Evolutionary conservation across 2,888 invertebrate species (phyloP).

Genomic region (Keiferia lycopersicella): DNA sequence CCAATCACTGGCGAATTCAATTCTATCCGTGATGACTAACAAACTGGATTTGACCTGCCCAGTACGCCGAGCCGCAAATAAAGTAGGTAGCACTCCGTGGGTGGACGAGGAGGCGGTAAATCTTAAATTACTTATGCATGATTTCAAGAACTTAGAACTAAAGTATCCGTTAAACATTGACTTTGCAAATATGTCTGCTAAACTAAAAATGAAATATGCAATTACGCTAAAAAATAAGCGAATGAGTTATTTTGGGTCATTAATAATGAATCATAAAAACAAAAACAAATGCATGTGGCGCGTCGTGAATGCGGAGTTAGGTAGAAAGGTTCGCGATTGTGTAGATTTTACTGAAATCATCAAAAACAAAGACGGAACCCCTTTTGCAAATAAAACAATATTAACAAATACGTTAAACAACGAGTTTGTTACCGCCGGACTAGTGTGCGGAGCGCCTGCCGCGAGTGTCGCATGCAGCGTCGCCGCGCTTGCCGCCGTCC

Average conservation of each 20-base stretch:
- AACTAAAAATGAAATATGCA: neutral
- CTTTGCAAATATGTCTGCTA: neutral
- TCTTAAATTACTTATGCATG: neutral
- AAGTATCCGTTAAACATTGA: neutral
- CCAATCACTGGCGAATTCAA: neutral
- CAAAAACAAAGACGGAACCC: neutral
- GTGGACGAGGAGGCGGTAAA: neutral
- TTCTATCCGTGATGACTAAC: neutral
- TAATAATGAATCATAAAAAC: neutral
- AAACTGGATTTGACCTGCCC: neutral
- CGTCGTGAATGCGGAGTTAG: constrained; percentile 12
- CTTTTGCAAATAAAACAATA: neutral
- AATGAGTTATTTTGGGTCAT: neutral
- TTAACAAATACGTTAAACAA: neutral
- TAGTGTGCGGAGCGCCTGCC: neutral
- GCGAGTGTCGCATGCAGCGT: neutral
- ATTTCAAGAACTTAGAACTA: neutral
- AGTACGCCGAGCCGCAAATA: neutral
- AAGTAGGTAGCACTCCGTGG: neutral
- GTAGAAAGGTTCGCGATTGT: neutral
- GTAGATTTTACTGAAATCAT: constrained; percentile 12
- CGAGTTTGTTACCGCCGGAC: neutral
- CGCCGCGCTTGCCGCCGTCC: neutral
- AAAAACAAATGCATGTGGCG: constrained; percentile 13
- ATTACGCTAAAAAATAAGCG: neutral